These are phyloP conservation scores for Pelobates fuscus DNA, from an alignment of 2,113 vertebrate species.

Conservation along the genomic window DNA sequence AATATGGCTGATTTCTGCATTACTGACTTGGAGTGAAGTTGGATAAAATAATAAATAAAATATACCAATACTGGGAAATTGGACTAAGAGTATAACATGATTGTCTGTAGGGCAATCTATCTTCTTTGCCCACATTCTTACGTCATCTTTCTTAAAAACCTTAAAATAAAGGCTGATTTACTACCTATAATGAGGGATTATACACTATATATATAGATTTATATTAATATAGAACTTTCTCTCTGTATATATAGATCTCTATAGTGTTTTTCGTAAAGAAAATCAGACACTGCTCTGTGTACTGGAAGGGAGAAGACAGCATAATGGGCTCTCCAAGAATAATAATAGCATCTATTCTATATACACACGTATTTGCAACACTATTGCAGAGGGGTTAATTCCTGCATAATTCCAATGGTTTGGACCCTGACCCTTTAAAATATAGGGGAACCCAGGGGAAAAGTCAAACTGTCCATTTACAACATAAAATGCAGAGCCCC, in stretches of 20 bases:
- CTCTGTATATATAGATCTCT: constrained; percentile 40
- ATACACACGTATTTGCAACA: constrained; percentile 25
- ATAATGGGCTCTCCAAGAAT: neutral
- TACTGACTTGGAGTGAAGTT: neutral
- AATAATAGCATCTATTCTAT: neutral
- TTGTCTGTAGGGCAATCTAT: neutral
- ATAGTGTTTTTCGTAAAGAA: constrained; percentile 27
- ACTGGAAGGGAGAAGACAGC: neutral
- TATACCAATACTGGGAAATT: too few relatives aligned
- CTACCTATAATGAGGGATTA: constrained; percentile 31
- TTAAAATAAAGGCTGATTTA: neutral
- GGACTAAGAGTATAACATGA: neutral
- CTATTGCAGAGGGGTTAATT: constrained; percentile 9
- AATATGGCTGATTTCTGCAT: neutral
- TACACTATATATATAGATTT: constrained; percentile 42
- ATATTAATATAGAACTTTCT: constrained; percentile 41
- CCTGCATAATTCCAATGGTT: constrained; percentile 24
- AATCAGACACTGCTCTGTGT: constrained; percentile 22
- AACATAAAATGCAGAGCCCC: constrained; percentile 14
- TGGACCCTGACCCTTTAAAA: constrained; percentile 16
- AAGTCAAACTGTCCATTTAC: neutral
- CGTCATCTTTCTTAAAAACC: neutral
- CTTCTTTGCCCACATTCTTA: neutral
- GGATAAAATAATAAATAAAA: too few relatives aligned
- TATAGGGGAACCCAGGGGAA: neutral